Evolutionary conservation across 2,888 invertebrate species (phyloP).

Genomic region (Silvanus unidentatus): DNA sequence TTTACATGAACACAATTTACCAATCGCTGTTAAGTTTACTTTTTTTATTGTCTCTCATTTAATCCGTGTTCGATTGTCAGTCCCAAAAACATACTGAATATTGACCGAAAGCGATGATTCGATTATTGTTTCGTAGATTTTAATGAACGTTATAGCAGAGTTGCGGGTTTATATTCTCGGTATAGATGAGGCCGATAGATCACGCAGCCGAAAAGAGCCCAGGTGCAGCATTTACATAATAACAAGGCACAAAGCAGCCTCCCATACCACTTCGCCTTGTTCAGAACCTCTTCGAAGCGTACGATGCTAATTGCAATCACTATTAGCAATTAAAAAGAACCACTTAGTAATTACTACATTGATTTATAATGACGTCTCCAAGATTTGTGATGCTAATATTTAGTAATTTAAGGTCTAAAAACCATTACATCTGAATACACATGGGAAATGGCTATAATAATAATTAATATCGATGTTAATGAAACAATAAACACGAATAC

Average conservation of each 20-base stretch:
- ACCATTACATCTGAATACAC: neutral
- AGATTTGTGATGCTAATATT: slow-evolving; percentile 4
- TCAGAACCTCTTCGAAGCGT: slow-evolving; percentile 12
- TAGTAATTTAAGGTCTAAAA: neutral
- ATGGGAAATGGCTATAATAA: neutral
- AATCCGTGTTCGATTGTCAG: no score
- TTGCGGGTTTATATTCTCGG: neutral
- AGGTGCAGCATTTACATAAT: slow-evolving; percentile 35
- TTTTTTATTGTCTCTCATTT: no score
- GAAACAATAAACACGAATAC: no score
- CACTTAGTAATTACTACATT: slow-evolving; percentile 38
- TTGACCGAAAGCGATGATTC: no score
- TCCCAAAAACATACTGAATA: no score
- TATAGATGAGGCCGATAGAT: slow-evolving; percentile 30
- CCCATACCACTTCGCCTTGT: neutral
- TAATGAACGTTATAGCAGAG: neutral
- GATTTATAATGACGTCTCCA: slow-evolving; percentile 26
- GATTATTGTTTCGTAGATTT: no score
- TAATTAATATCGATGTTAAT: neutral
- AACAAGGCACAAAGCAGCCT: slow-evolving; percentile 15
- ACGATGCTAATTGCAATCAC: slow-evolving; percentile 37
- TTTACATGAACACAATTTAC: no score
- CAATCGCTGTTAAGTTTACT: no score
- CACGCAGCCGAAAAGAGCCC: slow-evolving; percentile 25
- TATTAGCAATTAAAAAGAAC: slow-evolving; percentile 41